Evolutionary conservation across 2,797 vertebrate genomes (phyloP).

Genomic region (Enteromius mattozi): DNA sequence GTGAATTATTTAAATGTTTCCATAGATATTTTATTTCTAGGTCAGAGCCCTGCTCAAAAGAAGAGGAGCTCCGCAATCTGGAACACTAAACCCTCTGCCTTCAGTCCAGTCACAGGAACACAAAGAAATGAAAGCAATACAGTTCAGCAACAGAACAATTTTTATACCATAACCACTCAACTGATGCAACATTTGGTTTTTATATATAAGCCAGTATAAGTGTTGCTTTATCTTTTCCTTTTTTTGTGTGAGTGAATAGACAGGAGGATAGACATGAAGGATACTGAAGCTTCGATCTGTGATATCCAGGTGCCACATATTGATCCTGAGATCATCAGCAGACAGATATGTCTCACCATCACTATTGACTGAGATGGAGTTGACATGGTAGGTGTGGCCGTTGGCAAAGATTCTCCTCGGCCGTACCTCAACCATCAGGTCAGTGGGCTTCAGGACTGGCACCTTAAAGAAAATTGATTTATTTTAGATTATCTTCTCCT

Average conservation of each 20-base stretch:
- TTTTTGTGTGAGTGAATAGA: not conserved
- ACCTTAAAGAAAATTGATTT: constrained; percentile 77
- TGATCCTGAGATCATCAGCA: constrained; percentile 95
- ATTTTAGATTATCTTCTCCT: not conserved
- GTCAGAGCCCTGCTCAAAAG: constrained; percentile 74
- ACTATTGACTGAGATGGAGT: constrained; percentile 97
- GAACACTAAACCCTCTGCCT: constrained; percentile 19
- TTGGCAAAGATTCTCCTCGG: constrained; percentile 94
- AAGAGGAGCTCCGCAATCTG: constrained; percentile 19
- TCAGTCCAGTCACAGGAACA: constrained; percentile 42
- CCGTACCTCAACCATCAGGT: constrained; percentile 97
- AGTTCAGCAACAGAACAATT: not conserved
- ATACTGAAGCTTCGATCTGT: constrained; percentile 99
- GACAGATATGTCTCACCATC: constrained; percentile 96
- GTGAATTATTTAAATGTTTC: constrained; percentile 80
- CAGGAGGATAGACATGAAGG: constrained; percentile 68
- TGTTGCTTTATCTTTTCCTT: not conserved
- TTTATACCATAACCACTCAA: not conserved
- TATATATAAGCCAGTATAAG: not conserved
- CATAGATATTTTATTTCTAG: constrained; percentile 77
- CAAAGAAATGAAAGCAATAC: not conserved
- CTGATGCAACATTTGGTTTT: not conserved
- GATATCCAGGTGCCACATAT: constrained; percentile 98
- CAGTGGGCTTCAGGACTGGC: constrained; percentile 93
- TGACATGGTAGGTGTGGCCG: constrained; percentile 96